Evolutionary conservation across 1,140 invertebrate genomes (phyloP).

Genomic region (Aethina tumida): DNA sequence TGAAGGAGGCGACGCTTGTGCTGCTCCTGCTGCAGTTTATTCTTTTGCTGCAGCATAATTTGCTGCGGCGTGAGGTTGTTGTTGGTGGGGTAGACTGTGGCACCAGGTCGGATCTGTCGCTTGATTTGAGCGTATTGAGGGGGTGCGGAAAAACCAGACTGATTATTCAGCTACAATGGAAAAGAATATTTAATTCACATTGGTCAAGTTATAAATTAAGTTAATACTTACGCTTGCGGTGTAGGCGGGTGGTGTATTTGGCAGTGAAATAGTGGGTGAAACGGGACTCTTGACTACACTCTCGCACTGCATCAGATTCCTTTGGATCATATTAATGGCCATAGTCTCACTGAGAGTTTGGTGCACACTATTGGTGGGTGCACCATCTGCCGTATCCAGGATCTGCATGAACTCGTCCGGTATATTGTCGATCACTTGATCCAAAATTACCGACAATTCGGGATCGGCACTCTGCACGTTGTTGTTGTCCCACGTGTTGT

Average conservation of each 20-base stretch:
- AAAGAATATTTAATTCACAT: too few relatives aligned
- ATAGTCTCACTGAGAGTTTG: constrained; percentile 60
- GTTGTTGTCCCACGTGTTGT: constrained; percentile 20
- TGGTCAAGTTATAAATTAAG: too few relatives aligned
- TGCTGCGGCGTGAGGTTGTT: constrained; percentile 23
- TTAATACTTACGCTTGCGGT: constrained; percentile 50
- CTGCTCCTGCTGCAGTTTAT: constrained; percentile 31
- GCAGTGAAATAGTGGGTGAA: constrained; percentile 48
- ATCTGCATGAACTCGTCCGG: constrained; percentile 48
- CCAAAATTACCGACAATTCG: constrained; percentile 67
- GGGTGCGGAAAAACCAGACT: constrained; percentile 35
- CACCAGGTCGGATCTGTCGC: constrained; percentile 8
- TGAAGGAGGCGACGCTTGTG: constrained; percentile 43
- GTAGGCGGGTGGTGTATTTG: constrained; percentile 51
- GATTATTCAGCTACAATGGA: too few relatives aligned
- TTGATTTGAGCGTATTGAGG: constrained; percentile 36
- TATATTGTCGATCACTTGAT: constrained; percentile 73
- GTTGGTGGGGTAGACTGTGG: constrained; percentile 8
- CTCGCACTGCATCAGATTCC: constrained; percentile 79
- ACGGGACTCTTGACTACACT: constrained; percentile 51
- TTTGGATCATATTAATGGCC: constrained; percentile 83
- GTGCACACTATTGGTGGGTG: constrained; percentile 31
- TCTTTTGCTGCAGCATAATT: constrained; percentile 29
- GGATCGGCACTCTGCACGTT: constrained; percentile 45
- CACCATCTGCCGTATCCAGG: constrained; percentile 37